Evolutionary conservation across 2,797 vertebrate species (phyloP).

Genomic region (Urophycis tenuis): DNA sequence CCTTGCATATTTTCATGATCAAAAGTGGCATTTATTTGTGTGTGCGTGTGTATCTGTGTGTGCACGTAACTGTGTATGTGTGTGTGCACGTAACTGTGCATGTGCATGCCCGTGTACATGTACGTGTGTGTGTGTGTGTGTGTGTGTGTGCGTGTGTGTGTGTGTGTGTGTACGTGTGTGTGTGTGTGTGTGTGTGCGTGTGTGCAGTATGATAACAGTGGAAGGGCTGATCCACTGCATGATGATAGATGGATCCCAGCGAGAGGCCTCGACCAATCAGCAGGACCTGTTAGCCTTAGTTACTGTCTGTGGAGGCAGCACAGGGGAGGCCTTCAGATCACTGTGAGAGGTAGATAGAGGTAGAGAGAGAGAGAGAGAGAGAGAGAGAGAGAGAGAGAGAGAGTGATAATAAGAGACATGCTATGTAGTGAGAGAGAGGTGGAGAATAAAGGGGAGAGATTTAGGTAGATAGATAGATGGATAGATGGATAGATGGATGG

Average conservation of each 20-base stretch:
- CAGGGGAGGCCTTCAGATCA: constrained; percentile 50
- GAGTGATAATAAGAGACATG: neutral
- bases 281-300: constrained; percentile 58
- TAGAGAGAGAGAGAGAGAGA: neutral
- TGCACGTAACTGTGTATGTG: neutral
- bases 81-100: constrained; percentile 9
- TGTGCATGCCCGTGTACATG: constrained; percentile 20
- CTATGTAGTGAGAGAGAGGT: neutral
- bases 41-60: neutral
- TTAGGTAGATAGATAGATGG: neutral
- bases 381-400: neutral
- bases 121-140: constrained; percentile 39
- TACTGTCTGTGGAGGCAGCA: constrained; percentile 43
- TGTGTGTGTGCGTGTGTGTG: constrained; percentile 10
- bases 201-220: constrained; percentile 46
- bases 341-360: constrained; percentile 5
- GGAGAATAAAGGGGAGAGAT: neutral
- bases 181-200: constrained; percentile 38
- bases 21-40: constrained; percentile 11
- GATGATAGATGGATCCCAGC: constrained; percentile 63
- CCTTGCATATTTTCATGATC: neutral
- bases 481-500: neutral
- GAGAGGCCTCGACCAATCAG: constrained; percentile 70
- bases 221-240: constrained; percentile 50
- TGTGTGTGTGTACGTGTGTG: constrained; percentile 13